Conservation (phyloP, 1,140 invertebrate genomes). For the Carposina sasakii region DNA sequence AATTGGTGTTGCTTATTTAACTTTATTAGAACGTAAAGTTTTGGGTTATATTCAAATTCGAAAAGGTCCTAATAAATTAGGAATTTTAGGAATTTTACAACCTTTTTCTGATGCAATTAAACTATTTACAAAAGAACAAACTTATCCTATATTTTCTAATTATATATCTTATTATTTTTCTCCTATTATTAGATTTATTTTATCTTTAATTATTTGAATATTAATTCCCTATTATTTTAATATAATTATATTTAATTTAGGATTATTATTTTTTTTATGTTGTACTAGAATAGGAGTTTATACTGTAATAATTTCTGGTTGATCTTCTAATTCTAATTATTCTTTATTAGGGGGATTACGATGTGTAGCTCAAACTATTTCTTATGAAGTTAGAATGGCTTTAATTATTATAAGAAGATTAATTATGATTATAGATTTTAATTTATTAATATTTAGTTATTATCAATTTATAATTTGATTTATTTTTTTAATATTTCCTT, state of each 20-base stretch:
- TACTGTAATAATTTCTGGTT: constrained; percentile 73
- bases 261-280: constrained; percentile 72
- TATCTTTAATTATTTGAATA: constrained; percentile 72
- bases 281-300: constrained; percentile 74
- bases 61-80: constrained; percentile 80
- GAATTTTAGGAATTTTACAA: constrained; percentile 75
- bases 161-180: constrained; percentile 72
- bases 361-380: constrained; percentile 78
- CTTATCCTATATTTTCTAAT: constrained; percentile 68
- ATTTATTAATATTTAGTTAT: constrained; percentile 73
- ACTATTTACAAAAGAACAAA: constrained; percentile 76
- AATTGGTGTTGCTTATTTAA: constrained; percentile 78
- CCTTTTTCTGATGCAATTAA: constrained; percentile 80
- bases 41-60: constrained; percentile 80
- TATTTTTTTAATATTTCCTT: constrained; percentile 62
- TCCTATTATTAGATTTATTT: constrained; percentile 74
- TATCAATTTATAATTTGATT: constrained; percentile 57
- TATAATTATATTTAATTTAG: constrained; percentile 67
- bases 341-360: constrained; percentile 76
- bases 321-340: constrained; percentile 80
- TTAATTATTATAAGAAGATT: constrained; percentile 73
- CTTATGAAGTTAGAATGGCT: constrained; percentile 78
- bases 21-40: constrained; percentile 79
- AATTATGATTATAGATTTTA: constrained; percentile 50
- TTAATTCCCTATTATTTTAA: constrained; percentile 65